Percentiles rank a stretch among this genome's conserved stretches.
phyloP scores from a whole-genome alignment of 1,140 invertebrate species.

The Pteromalus puparum region DNA sequence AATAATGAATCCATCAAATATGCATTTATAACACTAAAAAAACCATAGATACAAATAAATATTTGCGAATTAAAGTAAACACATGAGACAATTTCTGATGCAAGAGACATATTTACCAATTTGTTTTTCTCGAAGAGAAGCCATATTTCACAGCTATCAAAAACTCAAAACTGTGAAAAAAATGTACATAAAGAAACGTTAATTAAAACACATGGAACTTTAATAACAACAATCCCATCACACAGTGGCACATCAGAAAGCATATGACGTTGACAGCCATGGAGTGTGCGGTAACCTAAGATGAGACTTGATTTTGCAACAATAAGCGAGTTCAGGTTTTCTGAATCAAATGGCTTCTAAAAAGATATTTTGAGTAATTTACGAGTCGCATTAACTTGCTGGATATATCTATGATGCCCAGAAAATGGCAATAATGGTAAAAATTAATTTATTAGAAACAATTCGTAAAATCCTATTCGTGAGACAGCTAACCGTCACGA shows the following conservation, averaged over 20 bases:
- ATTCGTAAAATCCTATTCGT: no score
- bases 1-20: slow-evolving; percentile 38
- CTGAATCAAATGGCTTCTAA: no score
- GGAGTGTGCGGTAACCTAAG: neutral
- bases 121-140: slow-evolving; percentile 83
- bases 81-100: slow-evolving; percentile 26
- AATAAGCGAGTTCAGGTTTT: no score
- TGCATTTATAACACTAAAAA: slow-evolving; percentile 26
- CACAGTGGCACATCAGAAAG: slow-evolving; percentile 10
- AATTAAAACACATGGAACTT: slow-evolving; percentile 49
- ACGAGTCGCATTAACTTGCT: no score
- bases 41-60: slow-evolving; percentile 41
- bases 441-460: no score
- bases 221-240: slow-evolving; percentile 38
- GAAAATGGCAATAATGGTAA: no score
- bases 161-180: slow-evolving; percentile 2
- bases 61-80: slow-evolving; percentile 25
- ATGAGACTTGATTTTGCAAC: neutral
- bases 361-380: no score
- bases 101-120: slow-evolving; percentile 77
- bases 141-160: slow-evolving; percentile 71
- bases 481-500: no score
- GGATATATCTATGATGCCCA: no score
- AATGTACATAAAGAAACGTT: slow-evolving; percentile 27
- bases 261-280: slow-evolving; percentile 50